A percentile compares a stretch with the other conserved stretches of the same genome.
phyloP scores from a whole-genome alignment of 2,797 vertebrate species.

The Poeciliopsis paucimaculata region DNA sequence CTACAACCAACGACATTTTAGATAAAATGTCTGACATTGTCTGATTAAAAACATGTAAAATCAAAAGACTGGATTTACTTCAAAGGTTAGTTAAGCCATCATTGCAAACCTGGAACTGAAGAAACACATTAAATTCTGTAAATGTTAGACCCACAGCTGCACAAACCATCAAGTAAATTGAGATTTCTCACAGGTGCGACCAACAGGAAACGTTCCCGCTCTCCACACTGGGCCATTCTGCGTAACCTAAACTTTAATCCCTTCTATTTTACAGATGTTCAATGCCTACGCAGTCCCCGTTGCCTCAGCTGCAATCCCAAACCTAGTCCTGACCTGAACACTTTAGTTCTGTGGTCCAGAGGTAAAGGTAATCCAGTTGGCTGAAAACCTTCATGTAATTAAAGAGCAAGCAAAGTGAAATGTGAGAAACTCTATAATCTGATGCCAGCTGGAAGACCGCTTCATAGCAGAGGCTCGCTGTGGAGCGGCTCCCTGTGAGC shows the following conservation, averaged over 20 bases:
- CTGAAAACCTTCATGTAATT: conserved; percentile 69
- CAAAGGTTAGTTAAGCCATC: background rate
- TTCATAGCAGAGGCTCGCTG: conserved; percentile 39
- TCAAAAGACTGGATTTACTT: background rate
- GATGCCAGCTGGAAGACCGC: conserved; percentile 48
- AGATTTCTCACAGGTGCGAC: background rate
- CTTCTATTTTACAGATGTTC: conserved; percentile 16
- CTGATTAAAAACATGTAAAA: background rate
- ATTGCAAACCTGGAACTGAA: background rate
- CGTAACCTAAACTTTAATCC: conserved; percentile 20
- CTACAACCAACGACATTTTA: background rate
- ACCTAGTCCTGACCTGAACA: conserved; percentile 46
- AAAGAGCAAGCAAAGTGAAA: conserved; percentile 71
- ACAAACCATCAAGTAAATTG: background rate
- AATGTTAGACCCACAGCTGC: background rate
- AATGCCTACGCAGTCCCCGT: conserved; percentile 21
- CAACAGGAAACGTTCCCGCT: conserved; percentile 6
- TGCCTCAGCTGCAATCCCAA: conserved; percentile 48
- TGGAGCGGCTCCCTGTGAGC: conserved; percentile 13
- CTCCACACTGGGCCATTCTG: background rate
- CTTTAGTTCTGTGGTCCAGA: conserved; percentile 59
- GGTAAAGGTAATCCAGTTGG: conserved; percentile 53
- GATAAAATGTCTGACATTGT: background rate
- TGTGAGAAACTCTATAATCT: conserved; percentile 56
- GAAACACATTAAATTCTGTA: background rate